Base-by-base conservation (phyloP, 2,797 vertebrate species). In the Allobates femoralis region DNA sequence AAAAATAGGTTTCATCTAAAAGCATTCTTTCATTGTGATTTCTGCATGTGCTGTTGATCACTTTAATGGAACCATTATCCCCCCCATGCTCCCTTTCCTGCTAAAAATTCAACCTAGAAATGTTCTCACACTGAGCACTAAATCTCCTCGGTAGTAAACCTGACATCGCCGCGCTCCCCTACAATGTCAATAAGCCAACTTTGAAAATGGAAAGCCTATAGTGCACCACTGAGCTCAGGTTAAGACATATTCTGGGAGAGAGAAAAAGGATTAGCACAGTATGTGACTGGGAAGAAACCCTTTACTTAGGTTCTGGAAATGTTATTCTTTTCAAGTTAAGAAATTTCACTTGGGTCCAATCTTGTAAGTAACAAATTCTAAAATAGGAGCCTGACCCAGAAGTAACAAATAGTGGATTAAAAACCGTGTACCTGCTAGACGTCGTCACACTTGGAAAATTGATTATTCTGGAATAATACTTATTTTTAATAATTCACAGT, bases 21-120 rank as follows among this genome's bases (percentile, higher is more conserved):
- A 89, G 85, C 30, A 83, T 89, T 91, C 90, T 62, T 90, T 82
- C 87, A 85, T 87, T 15, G 69, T 32, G 89, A 73, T 89, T 90
- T 90, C 86, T 91, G 84, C 79, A 91, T 85, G 88, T 76, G 56
- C 32, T 90, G 83, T 84, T 90, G 85, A 92, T 93, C 88, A 88
- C 89, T 92, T 90, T 89, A 93, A 93, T 92, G 87, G 90, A 92
- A 92, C 85, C 87, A 91, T 89, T 91, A 90, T 89, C 89, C 71
- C 89, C 41, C 92, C 77, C 81, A 85, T 89, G 86, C 51, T 92
- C 81, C 64, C 21, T 87, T 90, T 84, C 89, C 86, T 90, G 90
- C 83, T 91, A 90, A 92, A 86, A 91, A 89, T 8, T 1, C 71
- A 91, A 88, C 84, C 75, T 85, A 85, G 69, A 90, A 93, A 88